Base-by-base conservation (phyloP, 2,888 invertebrate species). In the Frankliniella intonsa region DNA sequence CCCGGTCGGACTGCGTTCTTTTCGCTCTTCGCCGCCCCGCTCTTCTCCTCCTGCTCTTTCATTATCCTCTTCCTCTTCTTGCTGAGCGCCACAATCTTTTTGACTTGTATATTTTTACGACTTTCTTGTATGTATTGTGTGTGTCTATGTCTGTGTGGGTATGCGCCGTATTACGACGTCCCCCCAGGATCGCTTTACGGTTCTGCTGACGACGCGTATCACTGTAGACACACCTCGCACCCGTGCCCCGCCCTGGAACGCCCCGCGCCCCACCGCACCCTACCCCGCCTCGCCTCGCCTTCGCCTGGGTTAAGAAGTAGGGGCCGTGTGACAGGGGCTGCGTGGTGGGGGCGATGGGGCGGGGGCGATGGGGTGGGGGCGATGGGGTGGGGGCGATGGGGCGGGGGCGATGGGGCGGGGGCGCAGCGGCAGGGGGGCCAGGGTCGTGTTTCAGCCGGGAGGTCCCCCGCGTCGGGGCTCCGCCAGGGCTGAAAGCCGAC, bases 61-160 rank as follows among this genome's bases (percentile, higher is more conserved):
- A 38, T 38, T 38, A 38, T 38, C 38, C 38, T 38, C 38, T 38
- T 38, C 38, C 38, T 38, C 38, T 5, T 38, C 38, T 38, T 38
- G 38, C 38, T 38, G 38, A 38, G 38, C 38, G 38, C 69, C 69
- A n/a, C 69, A 69, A 69, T 69, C 69, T 69, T 5, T 5, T 22
- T 69, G 69, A 19, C 69, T 22, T 69, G 22, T 69, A n/a, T 69
- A 22, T 69, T 69, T 69, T 69, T 69, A 69, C 69, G 69, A 19
- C 55, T 5, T 69, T 3, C 65, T 9, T 9, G 65, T 69, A n/a
- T 69, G 22, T 22, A 22, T n/a, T 55, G 55, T 55, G 55, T 55
- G 51, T 51, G 51, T 51, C 10, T 51, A 12, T 51, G 51, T 51
- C 10, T 51, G 51, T 17, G 65, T 65, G 65, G 3, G 65, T 65